Base-by-base conservation (phyloP, 64 coral and sea anemone species). In the Pocillopora verrucosa region DNA sequence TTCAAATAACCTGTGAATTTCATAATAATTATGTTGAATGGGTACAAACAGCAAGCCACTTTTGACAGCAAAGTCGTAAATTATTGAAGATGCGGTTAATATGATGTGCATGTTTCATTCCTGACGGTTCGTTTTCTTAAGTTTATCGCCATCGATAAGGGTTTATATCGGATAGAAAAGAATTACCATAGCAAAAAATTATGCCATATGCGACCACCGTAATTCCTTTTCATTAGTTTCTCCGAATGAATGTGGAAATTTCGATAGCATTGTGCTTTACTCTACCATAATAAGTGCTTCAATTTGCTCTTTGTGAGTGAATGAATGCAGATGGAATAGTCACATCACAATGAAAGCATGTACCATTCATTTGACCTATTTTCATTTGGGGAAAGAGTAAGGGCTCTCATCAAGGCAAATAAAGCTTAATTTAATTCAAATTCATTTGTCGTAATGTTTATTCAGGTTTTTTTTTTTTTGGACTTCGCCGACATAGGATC, bases 391-490 rank as follows among this genome's bases (percentile, higher is more conserved):
- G 4, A 13, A 57, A 72, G 26, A 25, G 10, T 19, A 15, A 11
- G 69, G 13, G 36, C 9, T 13, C 2, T 83, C 36, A 10, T 22
- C 5, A 83, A 68, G 38, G 34, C 35, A 83, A 83, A 83, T 67
- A 67, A 67, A 83, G 67, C 80, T 67, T 83, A 83, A 24, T 68
- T 90, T 17, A 82, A 74, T 82, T 90, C 58, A 24, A 14, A 90
- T 90, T 90, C 88, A 90, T 72, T 37, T 88, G 73, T 57, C 25
- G 25, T 61, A 85, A 72, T 85, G 82, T 72, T 85, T 68, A 56
- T 38, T 85, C 68, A 56, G n/a, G 34, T 5, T 85, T 36, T 70
- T 65, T 72, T 85, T 63, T 70, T 65, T 72, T 85, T 85, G 65
- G 45, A 72, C 77, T 13, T 59, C 77, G 56, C 56, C 77, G 56